Evolutionary conservation across 2,888 invertebrate species (phyloP).

Genomic region (Noctua janthe): DNA sequence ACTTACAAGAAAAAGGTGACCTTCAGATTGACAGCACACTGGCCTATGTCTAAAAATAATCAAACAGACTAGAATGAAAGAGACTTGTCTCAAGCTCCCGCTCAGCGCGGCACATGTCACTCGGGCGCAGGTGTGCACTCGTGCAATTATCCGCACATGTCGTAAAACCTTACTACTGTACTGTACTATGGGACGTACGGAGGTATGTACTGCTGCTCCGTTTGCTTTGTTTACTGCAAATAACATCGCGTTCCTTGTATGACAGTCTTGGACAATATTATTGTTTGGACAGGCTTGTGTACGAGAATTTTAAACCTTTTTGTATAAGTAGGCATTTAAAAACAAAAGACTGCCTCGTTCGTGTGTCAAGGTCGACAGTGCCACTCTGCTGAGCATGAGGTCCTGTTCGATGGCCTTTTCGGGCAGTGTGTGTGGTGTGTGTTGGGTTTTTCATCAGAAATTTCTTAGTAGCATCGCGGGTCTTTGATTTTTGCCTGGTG

Average conservation of each 20-base stretch:
- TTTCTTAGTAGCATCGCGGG: neutral
- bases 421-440: neutral
- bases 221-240: conserved; percentile 61
- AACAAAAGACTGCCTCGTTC: neutral
- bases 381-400: neutral
- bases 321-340: neutral
- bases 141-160: conserved; percentile 56
- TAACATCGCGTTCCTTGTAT: conserved; percentile 40
- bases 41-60: neutral
- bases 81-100: neutral
- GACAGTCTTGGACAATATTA: neutral
- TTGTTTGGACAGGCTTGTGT: neutral
- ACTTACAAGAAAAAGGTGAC: neutral
- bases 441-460: neutral
- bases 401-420: neutral
- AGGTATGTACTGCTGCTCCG: neutral
- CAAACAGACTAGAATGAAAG: conserved; percentile 2
- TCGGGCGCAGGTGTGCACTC: conserved; percentile 55
- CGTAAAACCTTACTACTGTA: conserved; percentile 45
- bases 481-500: neutral
- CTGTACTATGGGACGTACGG: neutral
- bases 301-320: neutral
- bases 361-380: neutral
- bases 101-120: conserved; percentile 12
- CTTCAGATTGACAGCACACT: neutral